Conservation (phyloP, 1,140 invertebrate genomes). For the Rhopalosiphum maidis region DNA sequence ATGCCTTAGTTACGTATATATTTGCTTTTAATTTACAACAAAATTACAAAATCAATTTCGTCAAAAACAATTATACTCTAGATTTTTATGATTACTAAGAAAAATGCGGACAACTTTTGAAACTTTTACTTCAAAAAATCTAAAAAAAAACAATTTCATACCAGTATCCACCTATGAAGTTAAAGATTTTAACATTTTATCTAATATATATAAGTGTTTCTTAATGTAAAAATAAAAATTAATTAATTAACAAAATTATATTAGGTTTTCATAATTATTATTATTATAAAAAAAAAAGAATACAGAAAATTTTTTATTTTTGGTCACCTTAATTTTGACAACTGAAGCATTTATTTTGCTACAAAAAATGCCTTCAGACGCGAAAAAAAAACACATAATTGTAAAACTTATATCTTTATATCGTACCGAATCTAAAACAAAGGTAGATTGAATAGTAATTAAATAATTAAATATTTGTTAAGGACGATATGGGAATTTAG, state of each 20-base stretch:
- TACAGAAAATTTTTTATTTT: neutral
- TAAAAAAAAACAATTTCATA: neutral
- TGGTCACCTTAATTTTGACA: neutral
- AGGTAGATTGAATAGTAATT: neutral
- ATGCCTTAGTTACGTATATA: no score
- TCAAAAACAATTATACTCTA: no score
- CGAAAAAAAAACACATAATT: no score
- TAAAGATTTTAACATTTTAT: neutral
- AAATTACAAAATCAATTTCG: no score
- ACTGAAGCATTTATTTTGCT: no score
- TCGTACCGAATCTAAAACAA: neutral
- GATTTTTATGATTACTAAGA: no score
- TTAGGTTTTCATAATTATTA: neutral
- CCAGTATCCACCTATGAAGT: no score
- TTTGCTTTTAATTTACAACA: no score
- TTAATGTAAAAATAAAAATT: no score
- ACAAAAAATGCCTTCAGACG: no score
- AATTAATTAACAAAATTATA: neutral
- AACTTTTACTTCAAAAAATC: neutral
- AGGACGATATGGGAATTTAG: neutral
- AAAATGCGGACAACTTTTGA: neutral
- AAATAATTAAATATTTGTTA: neutral
- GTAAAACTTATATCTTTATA: no score
- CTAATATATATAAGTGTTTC: neutral
- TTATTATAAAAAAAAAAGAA: neutral